Percentiles rank a stretch among this genome's conserved stretches.
These are phyloP conservation scores for Acropternis orthonyx DNA, from an alignment of 2,797 vertebrate genomes.

Conservation along the genomic window DNA sequence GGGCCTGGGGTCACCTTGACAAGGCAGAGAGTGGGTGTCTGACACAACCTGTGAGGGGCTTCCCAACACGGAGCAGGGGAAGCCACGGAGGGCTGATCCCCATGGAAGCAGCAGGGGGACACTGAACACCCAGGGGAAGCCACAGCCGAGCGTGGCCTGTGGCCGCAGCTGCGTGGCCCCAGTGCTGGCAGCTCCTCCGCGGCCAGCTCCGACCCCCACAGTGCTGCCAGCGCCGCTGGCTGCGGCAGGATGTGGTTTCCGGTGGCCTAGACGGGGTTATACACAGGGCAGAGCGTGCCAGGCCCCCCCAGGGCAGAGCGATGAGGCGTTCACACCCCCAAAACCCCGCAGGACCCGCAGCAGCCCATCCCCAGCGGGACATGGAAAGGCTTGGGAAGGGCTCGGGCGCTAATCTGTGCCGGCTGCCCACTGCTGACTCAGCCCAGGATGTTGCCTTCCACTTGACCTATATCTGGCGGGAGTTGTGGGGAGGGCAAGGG, in stretches of 20 bases:
- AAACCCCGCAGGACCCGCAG: fast-evolving
- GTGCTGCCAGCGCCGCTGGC: neutral
- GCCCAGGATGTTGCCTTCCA: slow-evolving; percentile 29
- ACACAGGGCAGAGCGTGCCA: neutral
- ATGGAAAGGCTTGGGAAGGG: neutral
- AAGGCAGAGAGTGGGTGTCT: neutral
- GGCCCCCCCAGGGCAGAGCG: neutral
- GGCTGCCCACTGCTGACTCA: slow-evolving; percentile 53
- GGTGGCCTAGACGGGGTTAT: neutral
- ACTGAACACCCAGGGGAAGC: neutral
- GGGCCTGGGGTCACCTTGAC: neutral
- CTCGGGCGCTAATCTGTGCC: fast-evolving
- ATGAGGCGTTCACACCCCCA: neutral
- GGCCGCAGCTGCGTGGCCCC: neutral
- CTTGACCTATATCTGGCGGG: slow-evolving; percentile 58
- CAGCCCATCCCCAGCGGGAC: neutral
- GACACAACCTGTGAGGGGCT: neutral
- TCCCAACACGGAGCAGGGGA: neutral
- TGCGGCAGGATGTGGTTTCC: neutral
- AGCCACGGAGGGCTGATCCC: neutral
- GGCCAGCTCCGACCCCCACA: neutral
- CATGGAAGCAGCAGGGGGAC: fast-evolving
- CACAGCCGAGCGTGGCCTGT: neutral
- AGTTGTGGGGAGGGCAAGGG: neutral
- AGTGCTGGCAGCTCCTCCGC: neutral